Conservation (phyloP, 2,888 invertebrate genomes). For the Endotricha flammealis region DNA sequence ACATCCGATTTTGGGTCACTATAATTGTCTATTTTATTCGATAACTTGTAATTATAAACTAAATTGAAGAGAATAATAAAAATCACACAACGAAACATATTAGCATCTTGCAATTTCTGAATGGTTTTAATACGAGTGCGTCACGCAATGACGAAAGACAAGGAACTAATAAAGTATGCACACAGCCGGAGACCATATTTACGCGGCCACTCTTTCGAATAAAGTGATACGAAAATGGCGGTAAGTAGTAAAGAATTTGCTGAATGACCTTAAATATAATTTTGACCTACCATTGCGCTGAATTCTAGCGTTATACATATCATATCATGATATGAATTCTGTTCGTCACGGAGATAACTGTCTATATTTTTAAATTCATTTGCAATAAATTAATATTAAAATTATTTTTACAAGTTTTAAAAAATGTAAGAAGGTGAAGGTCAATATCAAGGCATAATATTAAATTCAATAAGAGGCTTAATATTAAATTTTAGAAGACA, state of each 20-base stretch:
- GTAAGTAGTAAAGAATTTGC: slow-evolving; percentile 11
- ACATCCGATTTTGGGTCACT: slow-evolving; percentile 39
- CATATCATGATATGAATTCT: too few species aligned
- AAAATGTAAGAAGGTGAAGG: too few species aligned
- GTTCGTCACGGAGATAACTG: too few species aligned
- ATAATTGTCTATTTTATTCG: slow-evolving; percentile 13
- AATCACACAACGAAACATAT: slow-evolving; percentile 27
- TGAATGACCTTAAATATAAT: slow-evolving; percentile 5
- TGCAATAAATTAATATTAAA: too few species aligned
- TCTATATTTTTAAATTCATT: too few species aligned
- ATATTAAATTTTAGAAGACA: too few species aligned
- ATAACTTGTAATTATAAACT: slow-evolving; percentile 25
- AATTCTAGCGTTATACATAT: too few species aligned
- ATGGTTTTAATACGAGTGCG: slow-evolving; percentile 27
- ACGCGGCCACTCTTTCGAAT: slow-evolving; percentile 9
- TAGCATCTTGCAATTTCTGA: slow-evolving; percentile 32
- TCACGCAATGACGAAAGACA: slow-evolving; percentile 30
- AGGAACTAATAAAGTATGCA: slow-evolving; percentile 14
- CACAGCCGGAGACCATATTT: slow-evolving; percentile 13
- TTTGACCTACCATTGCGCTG: too few species aligned
- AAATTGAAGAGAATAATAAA: slow-evolving; percentile 32
- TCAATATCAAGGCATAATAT: too few species aligned
- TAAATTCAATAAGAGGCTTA: too few species aligned
- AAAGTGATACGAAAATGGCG: slow-evolving; percentile 18
- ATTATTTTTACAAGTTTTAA: too few species aligned